Evolutionary conservation across 2,797 vertebrate species (phyloP).

Genomic region (Danionella dracula): DNA sequence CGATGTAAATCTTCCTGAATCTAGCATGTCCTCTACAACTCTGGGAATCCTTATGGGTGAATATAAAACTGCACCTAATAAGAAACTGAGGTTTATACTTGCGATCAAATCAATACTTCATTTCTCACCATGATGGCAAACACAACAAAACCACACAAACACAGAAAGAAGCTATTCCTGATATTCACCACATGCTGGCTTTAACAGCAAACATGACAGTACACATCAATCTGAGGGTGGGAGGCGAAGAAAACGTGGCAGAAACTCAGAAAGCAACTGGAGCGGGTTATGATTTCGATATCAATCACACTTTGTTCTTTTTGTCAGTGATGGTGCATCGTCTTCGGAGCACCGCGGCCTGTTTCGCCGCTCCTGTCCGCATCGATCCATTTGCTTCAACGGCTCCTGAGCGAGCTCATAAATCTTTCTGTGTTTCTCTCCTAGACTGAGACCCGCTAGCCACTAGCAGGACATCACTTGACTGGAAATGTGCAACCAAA

Average conservation of each 20-base stretch:
- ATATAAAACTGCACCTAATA: not conserved
- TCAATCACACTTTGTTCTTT: conserved; percentile 52
- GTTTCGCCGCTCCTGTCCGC: conserved; percentile 40
- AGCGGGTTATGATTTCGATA: conserved; percentile 46
- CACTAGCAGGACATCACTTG: conserved; percentile 14
- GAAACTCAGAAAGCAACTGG: conserved; percentile 32
- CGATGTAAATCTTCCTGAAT: not conserved
- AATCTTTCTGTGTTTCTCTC: conserved; percentile 42
- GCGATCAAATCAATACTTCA: conserved; percentile 24
- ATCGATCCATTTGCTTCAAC: conserved; percentile 56
- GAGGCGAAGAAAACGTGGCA: conserved; percentile 6
- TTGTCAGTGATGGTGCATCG: conserved; percentile 33
- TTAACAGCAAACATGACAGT: conserved; percentile 28
- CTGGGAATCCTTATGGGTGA: not conserved
- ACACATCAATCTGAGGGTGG: conserved; percentile 45
- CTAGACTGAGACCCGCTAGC: conserved; percentile 3
- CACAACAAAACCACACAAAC: conserved; percentile 1
- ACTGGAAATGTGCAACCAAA: conserved; percentile 20
- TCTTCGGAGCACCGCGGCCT: conserved; percentile 38
- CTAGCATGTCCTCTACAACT: not conserved
- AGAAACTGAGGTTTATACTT: not conserved
- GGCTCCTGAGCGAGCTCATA: conserved; percentile 47
- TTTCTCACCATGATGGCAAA: not conserved
- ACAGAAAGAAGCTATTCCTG: conserved; percentile 24
- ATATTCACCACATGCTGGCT: not conserved